Evolutionary conservation across 2,113 vertebrate species (phyloP).

Genomic region (Etheostoma spectabile): DNA sequence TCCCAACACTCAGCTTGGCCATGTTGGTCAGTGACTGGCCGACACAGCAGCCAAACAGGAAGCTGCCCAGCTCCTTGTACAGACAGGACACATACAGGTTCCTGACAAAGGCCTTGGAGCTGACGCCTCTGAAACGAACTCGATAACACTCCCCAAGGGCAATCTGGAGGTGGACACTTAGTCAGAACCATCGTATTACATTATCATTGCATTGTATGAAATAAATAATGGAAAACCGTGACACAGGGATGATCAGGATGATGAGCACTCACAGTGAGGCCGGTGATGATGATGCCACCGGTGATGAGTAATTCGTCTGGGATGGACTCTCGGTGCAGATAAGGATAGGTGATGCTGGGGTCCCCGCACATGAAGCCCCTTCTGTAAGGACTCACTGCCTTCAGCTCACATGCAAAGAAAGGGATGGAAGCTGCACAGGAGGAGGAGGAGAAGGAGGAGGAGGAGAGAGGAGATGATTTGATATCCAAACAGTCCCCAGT

Average conservation of each 20-base stretch:
- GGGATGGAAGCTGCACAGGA: slow-evolving; percentile 81
- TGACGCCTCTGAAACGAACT: slow-evolving; percentile 54
- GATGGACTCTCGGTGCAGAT: slow-evolving; percentile 70
- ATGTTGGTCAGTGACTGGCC: slow-evolving; percentile 85
- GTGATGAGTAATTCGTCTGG: slow-evolving; percentile 80
- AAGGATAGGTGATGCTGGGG: slow-evolving; percentile 82
- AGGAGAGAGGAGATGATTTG: not conserved
- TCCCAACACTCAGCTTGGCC: slow-evolving; percentile 81
- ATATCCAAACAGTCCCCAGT: slow-evolving; percentile 1
- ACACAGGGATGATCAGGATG: not conserved
- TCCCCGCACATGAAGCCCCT: slow-evolving; percentile 86
- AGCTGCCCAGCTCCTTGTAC: slow-evolving; percentile 87
- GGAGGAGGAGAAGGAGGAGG: not conserved
- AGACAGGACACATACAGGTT: slow-evolving; percentile 76
- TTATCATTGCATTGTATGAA: not conserved
- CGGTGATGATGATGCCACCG: slow-evolving; percentile 82
- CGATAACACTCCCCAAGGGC: slow-evolving; percentile 77
- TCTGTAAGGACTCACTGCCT: slow-evolving; percentile 78
- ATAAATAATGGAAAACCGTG: not conserved
- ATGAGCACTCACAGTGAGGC: slow-evolving; percentile 73
- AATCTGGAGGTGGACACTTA: slow-evolving; percentile 63
- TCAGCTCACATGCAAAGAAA: slow-evolving; percentile 84
- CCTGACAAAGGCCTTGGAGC: slow-evolving; percentile 60
- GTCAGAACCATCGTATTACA: slow-evolving; percentile 1
- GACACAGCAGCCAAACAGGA: slow-evolving; percentile 82